Evolutionary conservation across 2,888 invertebrate species (phyloP), one percentile per base, ranked within the genome.

Genomic region (Parnassius mnemosyne): DNA sequence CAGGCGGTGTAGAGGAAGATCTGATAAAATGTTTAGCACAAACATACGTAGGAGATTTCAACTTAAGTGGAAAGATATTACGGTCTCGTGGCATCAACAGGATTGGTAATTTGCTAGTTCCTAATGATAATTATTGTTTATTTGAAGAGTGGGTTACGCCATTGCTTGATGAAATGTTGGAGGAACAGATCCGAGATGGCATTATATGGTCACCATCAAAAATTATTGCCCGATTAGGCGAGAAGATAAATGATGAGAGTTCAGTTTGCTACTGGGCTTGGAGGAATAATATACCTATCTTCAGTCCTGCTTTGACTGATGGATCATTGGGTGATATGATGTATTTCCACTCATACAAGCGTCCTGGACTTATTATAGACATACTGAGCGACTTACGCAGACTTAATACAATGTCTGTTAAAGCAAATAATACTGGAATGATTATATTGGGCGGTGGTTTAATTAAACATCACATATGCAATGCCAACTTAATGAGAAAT

Each of bases 111-210:
- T 93, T 99, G 52, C 91, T 99, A 55, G 98, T 99, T 0, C 99
- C 99, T 1, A 99, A 99, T 89, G 95, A 98, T 74, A 99, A 99
- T 87, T 99, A 99, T 83, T 99, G 99, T 78, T 93, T 94, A 71
- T 99, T 99, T 89, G 99, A 99, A 85, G 97, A 98, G 78, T 99
- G 99, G 99, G 93, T 98, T 0, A 97, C 96, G 89, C 99, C 99
- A 0, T 92, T 97, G 66, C 92, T 99, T 3, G 96, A 99, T 78
- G 94, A 95, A 81, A 96, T 99, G 96, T 82, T 99, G 9, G 87
- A 93, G 51, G 98, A 99, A 79, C 99, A 99, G 83, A 94, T 94
- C 61, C 89, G 93, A 64, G 94, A 95, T 69, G 93, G 93, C 3
- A 91, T 86, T 0, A 79, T 96, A 1, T 99, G 99, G 99, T 96